These are phyloP conservation scores for Anarsia innoxiella DNA, from an alignment of 2,888 invertebrate species.

Conservation along the genomic window DNA sequence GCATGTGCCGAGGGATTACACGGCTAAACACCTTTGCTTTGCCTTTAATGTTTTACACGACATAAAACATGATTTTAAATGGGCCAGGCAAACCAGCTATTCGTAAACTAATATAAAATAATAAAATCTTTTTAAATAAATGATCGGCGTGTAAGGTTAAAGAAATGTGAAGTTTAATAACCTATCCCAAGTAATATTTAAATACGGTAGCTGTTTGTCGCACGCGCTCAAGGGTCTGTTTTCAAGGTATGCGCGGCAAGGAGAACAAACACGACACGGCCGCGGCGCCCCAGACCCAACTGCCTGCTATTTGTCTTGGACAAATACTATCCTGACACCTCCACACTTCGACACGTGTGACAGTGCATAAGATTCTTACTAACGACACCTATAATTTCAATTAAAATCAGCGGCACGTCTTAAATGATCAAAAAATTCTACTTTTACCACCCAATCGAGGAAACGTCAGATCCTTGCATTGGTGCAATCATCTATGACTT, in stretches of 20 bases:
- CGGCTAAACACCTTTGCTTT: no score
- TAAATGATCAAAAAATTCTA: no score
- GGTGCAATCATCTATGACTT: no score
- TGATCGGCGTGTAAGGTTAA: no score
- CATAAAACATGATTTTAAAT: no score
- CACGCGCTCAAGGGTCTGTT: slow-evolving; percentile 17
- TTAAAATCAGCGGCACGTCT: background rate
- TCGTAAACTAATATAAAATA: no score
- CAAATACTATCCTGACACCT: slow-evolving; percentile 47
- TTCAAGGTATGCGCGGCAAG: slow-evolving; percentile 51
- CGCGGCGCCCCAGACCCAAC: slow-evolving; percentile 47
- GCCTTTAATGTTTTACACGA: no score
- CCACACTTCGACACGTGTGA: slow-evolving; percentile 4
- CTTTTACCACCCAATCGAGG: no score
- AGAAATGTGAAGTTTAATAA: no score
- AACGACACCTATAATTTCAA: slow-evolving; percentile 1
- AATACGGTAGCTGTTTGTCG: slow-evolving; percentile 22
- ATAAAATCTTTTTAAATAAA: no score
- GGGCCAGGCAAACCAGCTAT: no score
- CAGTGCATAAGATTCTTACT: slow-evolving; percentile 4
- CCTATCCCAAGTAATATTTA: slow-evolving; percentile 25
- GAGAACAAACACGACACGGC: slow-evolving; percentile 48
- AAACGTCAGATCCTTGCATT: no score
- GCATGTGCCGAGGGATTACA: slow-evolving; percentile 4
- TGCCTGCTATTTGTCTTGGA: slow-evolving; percentile 55